These are phyloP conservation scores for Limnephilus auricula DNA, from an alignment of 2,888 invertebrate genomes.

Conservation along the genomic window DNA sequence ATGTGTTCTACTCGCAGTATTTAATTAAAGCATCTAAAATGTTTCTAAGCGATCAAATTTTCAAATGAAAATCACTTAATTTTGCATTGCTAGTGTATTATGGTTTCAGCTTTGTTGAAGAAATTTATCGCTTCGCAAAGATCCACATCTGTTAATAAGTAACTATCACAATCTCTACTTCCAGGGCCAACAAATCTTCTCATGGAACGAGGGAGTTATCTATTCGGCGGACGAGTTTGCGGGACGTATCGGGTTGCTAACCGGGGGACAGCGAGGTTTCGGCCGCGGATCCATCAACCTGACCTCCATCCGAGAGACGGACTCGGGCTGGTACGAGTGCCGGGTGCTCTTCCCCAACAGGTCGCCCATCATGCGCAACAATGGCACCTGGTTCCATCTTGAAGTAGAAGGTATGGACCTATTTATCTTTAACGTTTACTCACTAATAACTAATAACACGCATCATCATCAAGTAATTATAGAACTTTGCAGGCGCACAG, in stretches of 20 bases:
- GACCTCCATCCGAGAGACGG: constrained; percentile 90
- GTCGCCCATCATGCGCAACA: constrained; percentile 89
- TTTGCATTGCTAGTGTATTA: no score
- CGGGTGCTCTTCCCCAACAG: constrained; percentile 92
- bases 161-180: constrained; percentile 64
- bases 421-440: constrained; percentile 57
- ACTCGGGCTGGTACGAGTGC: constrained; percentile 96
- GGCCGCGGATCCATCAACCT: constrained; percentile 87
- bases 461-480: not conserved
- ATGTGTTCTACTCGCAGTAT: no score
- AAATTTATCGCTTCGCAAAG: not conserved
- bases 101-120: not conserved
- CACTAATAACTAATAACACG: constrained; percentile 68
- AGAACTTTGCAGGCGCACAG: not conserved
- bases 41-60: no score
- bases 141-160: not conserved
- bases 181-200: constrained; percentile 88
- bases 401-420: constrained; percentile 85
- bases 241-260: constrained; percentile 84
- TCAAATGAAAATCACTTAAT: no score
- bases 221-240: constrained; percentile 83
- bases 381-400: constrained; percentile 93
- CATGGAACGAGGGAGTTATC: constrained; percentile 87
- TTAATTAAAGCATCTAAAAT: no score
- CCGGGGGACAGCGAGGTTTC: constrained; percentile 73